Percentiles rank a stretch among this genome's conserved stretches.
These are phyloP conservation scores for Polydrusus tereticollis DNA, from an alignment of 2,888 invertebrate species.

Conservation along the genomic window DNA sequence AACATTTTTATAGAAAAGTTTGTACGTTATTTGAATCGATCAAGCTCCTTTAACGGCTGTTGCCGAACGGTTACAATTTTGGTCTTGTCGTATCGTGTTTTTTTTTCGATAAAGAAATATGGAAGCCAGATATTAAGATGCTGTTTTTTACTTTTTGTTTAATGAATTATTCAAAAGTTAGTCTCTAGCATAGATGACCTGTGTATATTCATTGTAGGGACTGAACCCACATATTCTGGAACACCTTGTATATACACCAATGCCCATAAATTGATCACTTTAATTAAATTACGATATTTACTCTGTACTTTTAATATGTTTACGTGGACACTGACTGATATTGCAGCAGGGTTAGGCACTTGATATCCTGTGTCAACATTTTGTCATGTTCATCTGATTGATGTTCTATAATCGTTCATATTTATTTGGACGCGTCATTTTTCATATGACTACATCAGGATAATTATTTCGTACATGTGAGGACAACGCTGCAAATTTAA, in stretches of 20 bases:
- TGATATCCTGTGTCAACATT: constrained; percentile 17
- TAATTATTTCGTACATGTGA: constrained; percentile 40
- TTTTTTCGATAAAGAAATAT: background rate
- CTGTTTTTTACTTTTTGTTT: background rate
- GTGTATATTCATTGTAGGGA: too few species aligned
- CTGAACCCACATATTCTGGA: too few species aligned
- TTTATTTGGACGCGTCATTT: constrained; percentile 35
- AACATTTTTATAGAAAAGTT: constrained; percentile 49
- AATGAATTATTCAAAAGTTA: too few species aligned
- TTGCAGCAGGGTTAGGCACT: constrained; percentile 11
- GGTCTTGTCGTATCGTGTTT: background rate
- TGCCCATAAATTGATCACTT: background rate
- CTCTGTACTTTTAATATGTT: constrained; percentile 19
- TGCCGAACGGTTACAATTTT: constrained; percentile 31
- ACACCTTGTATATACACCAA: background rate
- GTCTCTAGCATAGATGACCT: too few species aligned
- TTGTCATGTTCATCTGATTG: constrained; percentile 33
- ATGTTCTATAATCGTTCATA: constrained; percentile 36
- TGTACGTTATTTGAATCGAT: constrained; percentile 42
- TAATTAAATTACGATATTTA: constrained; percentile 17
- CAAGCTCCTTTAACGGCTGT: constrained; percentile 38
- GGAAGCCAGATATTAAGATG: background rate
- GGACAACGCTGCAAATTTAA: constrained; percentile 24
- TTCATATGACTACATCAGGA: constrained; percentile 44
- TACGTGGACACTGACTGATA: constrained; percentile 18